A percentile compares a stretch with the other conserved stretches of the same genome.
phyloP scores from a whole-genome alignment of 2,113 vertebrate species.

The Phrynosoma blainvillii region DNA sequence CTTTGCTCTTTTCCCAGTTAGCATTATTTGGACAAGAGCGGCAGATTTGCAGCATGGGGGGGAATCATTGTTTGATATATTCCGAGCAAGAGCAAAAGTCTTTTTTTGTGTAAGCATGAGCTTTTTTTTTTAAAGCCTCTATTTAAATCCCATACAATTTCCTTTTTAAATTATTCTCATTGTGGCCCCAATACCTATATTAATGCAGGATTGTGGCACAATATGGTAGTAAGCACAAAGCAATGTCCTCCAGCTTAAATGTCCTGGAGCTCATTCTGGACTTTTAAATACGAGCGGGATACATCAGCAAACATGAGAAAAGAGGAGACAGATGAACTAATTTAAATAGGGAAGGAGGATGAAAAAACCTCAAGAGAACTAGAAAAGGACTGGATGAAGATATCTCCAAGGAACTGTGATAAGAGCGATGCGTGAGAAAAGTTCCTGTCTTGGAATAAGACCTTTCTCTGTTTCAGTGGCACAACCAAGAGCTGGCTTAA shows the following conservation, averaged over 20 bases:
- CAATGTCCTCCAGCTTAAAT: neutral
- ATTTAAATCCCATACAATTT: slow-evolving; percentile 63
- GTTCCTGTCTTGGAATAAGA: neutral
- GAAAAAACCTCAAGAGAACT: neutral
- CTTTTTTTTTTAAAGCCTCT: slow-evolving; percentile 63
- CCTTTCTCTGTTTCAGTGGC: neutral
- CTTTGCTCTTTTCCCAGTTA: slow-evolving; percentile 47
- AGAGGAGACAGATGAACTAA: neutral
- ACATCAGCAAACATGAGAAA: neutral
- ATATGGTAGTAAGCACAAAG: neutral
- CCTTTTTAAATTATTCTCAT: slow-evolving; percentile 63
- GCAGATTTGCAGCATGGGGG: slow-evolving; percentile 50
- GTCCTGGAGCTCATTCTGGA: neutral
- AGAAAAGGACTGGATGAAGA: slow-evolving; percentile 12
- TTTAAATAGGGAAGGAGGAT: neutral
- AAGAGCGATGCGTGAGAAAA: neutral
- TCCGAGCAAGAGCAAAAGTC: slow-evolving; percentile 63
- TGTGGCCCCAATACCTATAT: slow-evolving; percentile 30
- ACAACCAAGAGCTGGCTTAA: neutral
- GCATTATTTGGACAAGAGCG: slow-evolving; percentile 54
- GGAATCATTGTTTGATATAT: slow-evolving; percentile 54
- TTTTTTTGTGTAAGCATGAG: slow-evolving; percentile 64
- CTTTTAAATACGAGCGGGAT: neutral
- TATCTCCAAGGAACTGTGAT: neutral
- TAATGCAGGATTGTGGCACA: neutral